These are phyloP conservation scores for Anguilla megastoma DNA, from an alignment of 2,797 vertebrate species.

Conservation along the genomic window DNA sequence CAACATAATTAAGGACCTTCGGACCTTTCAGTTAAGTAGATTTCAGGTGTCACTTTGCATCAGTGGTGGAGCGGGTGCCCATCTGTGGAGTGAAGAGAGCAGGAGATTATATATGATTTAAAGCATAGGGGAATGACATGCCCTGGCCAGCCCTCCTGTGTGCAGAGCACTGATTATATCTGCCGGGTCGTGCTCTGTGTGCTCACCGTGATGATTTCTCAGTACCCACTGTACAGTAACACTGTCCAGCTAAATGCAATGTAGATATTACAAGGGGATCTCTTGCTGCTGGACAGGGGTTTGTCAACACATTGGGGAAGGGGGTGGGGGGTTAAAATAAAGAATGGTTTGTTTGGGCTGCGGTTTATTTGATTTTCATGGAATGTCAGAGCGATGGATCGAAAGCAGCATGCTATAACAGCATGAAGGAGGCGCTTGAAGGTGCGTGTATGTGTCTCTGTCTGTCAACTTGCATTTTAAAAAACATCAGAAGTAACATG, in stretches of 20 bases:
- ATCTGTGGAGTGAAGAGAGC: neutral
- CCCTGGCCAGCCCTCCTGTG: neutral
- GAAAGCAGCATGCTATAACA: neutral
- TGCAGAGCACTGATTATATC: neutral
- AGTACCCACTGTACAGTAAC: neutral
- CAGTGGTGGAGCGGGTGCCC: constrained; percentile 41
- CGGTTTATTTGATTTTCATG: neutral
- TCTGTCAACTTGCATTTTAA: neutral
- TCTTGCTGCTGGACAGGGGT: neutral
- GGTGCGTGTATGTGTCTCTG: neutral
- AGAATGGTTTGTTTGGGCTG: neutral
- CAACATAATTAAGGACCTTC: neutral
- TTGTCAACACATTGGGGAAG: neutral
- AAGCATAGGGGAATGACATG: neutral
- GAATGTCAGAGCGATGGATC: neutral
- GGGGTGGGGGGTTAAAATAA: neutral
- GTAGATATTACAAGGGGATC: neutral
- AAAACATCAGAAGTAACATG: constrained; percentile 8
- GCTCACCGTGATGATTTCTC: neutral
- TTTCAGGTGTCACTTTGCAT: constrained; percentile 71
- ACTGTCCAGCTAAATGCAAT: neutral
- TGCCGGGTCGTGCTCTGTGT: neutral
- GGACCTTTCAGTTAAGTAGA: constrained; percentile 63
- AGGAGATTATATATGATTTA: neutral
- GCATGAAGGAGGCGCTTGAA: neutral